Conservation (phyloP, 2,888 invertebrate genomes). For the Caenorhabditis angaria region DNA sequence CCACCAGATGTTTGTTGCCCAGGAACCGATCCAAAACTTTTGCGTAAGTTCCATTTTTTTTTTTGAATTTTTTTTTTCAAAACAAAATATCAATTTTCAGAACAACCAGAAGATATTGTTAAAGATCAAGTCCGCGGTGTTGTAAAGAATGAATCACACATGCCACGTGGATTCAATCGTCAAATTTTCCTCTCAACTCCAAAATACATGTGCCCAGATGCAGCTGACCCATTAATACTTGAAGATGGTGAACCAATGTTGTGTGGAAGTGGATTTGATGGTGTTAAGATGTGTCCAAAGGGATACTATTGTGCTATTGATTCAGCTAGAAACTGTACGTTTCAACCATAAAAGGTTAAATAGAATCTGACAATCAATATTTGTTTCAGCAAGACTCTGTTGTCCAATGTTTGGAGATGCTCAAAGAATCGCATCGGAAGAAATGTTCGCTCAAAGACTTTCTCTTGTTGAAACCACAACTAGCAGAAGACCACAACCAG, state of each 20-base stretch:
- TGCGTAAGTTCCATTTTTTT: slow-evolving; percentile 26
- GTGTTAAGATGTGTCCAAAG: slow-evolving; percentile 68
- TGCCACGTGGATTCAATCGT: slow-evolving; percentile 52
- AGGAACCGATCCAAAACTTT: slow-evolving; percentile 44
- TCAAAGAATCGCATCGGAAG: slow-evolving; percentile 60
- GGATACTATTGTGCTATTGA: slow-evolving; percentile 72
- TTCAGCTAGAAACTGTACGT: slow-evolving; percentile 47
- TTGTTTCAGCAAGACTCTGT: slow-evolving; percentile 60
- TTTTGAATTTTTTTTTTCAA: background rate
- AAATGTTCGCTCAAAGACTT: slow-evolving; percentile 54
- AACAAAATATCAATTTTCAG: slow-evolving; percentile 17
- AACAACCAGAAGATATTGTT: slow-evolving; percentile 39
- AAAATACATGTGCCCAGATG: slow-evolving; percentile 60
- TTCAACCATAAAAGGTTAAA: background rate
- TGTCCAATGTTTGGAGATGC: slow-evolving; percentile 64
- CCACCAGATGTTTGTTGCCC: slow-evolving; percentile 72
- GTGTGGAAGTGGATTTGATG: slow-evolving; percentile 72
- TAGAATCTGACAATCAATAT: background rate
- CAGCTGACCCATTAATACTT: slow-evolving; percentile 57
- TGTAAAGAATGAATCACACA: slow-evolving; percentile 43
- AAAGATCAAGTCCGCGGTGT: slow-evolving; percentile 33
- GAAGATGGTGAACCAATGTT: slow-evolving; percentile 50
- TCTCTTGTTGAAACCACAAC: slow-evolving; percentile 20
- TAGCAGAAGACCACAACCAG: background rate
- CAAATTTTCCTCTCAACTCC: slow-evolving; percentile 52